Evolutionary conservation across 2,113 vertebrate species (phyloP), one percentile per base, ranked within the genome.

Genomic region (Atractosteus spatula): DNA sequence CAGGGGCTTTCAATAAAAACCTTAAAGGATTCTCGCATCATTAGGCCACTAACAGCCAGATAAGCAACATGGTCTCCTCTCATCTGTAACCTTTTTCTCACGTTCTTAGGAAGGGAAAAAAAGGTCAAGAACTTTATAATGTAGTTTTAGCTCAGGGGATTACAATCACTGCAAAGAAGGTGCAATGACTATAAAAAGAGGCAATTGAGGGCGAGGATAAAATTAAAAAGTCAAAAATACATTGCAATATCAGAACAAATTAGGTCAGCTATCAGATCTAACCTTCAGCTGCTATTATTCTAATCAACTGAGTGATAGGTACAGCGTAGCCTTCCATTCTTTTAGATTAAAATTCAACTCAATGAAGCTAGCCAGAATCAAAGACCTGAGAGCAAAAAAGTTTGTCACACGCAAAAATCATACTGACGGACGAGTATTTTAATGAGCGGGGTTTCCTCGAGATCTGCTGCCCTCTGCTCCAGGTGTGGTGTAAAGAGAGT

Each of bases 191-290:
- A 80, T 76, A 80, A 78, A 75, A 78, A 76, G 78, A 82, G 69
- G 42, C 74, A 74, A 83, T 74, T 83, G 71, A 79, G 77, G 75
- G 73, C 79, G 80, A 70, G 69, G 81, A 76, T 72, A 76, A 76
- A 80, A 82, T 80, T 69, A 76, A 67, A 57, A 7, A 71, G 77
- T 76, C 70, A 71, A 73, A 78, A 80, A 80, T 80, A 80, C 77
- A 77, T 69, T 51, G 44, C 62, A 65, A 67, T 70, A 78, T 78
- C 66, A 66, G 72, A 68, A 74, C 57, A 69, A 77, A 79, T 83
- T 77, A 77, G 76, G 74, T 70, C 56, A 74, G 69, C 75, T 77
- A 68, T 72, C 66, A 79, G 55, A 69, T 42, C 55, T 71, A 71
- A 79, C 77, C 70, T 77, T 71, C 67, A 63, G 69, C 67, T 74